Evolutionary conservation across 2,797 vertebrate genomes (phyloP), one percentile per base, ranked within the genome.

Genomic region (Poecile montanus): DNA sequence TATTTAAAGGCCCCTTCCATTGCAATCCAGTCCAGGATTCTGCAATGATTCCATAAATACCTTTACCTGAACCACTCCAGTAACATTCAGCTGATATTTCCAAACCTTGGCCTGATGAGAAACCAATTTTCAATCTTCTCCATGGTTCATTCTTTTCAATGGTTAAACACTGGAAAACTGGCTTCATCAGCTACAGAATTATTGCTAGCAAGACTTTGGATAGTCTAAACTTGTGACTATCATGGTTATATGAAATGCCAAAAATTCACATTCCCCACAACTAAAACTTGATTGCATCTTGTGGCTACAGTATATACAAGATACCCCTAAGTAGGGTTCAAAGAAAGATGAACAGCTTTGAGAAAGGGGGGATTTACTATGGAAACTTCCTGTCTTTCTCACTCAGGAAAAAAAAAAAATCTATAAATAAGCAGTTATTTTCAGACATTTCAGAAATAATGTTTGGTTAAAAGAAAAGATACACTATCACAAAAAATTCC

Each of bases 201-300:
- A 40, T 45, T 30, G 25, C 38, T 6, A 60, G 17, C 11, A 66
- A 27, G 19, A 56, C 9, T 73, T 32, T 12, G 34, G 11, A 11
- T 14, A n/a, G n/a, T 36, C 45, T 19, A 29, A 65, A 73, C n/a
- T 5, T 34, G 6, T 29, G 29, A 75, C 7, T 7, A 36, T 8
- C 32, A 56, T 0, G 0, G 32, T 32, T 23, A 66, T 0, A 1
- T 25, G 8, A 70, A 86, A 34, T 6, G 15, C 12, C 40, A 74
- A 54, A 38, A 66, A n/a, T 15, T 51, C 57, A 67, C 12, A 26
- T 8, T 50, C 11, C 10, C 32, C 26, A 11, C 23, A 54, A 11
- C 13, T 44, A 34, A 16, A 72, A 38, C 8, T 16, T 36, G 11
- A 7, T 1, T 7, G 3, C 26, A 57, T 47, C 38, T 65, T 70